Evolutionary conservation across 2,113 vertebrate species (phyloP).

Genomic region (Lontra canadensis): DNA sequence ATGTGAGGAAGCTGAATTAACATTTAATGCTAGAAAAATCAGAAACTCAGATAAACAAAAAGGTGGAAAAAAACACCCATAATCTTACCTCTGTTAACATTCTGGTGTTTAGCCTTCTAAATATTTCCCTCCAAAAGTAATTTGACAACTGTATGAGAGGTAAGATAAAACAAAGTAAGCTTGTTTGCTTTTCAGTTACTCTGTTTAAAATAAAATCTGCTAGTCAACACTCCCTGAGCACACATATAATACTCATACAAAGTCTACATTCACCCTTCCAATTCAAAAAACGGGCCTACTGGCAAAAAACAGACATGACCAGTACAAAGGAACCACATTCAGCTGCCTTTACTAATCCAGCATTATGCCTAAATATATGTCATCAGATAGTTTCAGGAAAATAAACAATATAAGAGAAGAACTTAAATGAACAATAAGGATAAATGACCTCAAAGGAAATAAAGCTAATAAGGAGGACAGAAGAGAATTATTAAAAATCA

Average conservation of each 20-base stretch:
- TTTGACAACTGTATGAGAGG: neutral
- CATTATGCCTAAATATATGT: neutral
- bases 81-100: neutral
- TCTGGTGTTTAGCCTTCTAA: neutral
- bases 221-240: neutral
- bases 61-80: neutral
- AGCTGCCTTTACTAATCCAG: neutral
- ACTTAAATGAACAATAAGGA: neutral
- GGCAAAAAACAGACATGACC: neutral
- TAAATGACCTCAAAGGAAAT: neutral
- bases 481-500: neutral
- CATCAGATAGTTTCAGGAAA: neutral
- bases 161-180: neutral
- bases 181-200: neutral
- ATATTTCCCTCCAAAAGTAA: neutral
- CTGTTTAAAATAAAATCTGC: neutral
- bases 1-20: neutral
- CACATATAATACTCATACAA: neutral
- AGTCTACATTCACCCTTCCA: neutral
- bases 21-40: neutral
- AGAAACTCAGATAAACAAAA: neutral
- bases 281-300: neutral
- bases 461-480: neutral
- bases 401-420: neutral
- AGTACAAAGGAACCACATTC: neutral